Conservation (phyloP, 2,113 vertebrate genomes). For the Cyanistes caeruleus region DNA sequence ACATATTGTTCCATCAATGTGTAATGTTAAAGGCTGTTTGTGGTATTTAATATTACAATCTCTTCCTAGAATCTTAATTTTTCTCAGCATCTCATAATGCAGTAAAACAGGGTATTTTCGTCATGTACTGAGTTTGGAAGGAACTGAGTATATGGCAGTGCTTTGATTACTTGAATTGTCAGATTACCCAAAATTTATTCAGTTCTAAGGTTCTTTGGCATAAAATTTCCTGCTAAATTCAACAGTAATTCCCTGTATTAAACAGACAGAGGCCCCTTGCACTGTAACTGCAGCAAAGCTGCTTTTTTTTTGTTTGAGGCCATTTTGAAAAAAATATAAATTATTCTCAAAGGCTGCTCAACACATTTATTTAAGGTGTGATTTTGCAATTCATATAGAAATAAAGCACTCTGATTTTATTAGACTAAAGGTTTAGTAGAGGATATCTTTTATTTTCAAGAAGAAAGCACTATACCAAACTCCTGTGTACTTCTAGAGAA, state of each 20-base stretch:
- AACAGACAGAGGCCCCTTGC: neutral
- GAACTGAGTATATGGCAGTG: neutral
- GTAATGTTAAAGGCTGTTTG: neutral
- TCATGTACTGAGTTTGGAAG: conserved; percentile 15
- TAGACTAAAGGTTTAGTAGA: neutral
- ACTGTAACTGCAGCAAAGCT: neutral
- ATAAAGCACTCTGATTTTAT: neutral
- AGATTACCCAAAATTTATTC: conserved; percentile 32
- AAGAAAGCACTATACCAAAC: neutral
- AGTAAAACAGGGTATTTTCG: conserved; percentile 15
- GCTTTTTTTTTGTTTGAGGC: neutral
- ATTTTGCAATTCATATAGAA: neutral
- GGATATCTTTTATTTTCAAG: neutral
- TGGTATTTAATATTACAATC: neutral
- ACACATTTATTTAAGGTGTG: neutral
- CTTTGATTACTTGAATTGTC: conserved; percentile 14
- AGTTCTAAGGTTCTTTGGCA: neutral
- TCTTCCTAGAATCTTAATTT: conserved; percentile 4
- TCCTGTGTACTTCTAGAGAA: neutral
- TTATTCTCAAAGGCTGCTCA: neutral
- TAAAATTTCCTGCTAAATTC: neutral
- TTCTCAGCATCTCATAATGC: neutral
- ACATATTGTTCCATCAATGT: neutral
- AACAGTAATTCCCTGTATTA: neutral
- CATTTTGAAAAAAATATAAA: neutral